These are phyloP conservation scores for Vespertilio murinus DNA, from an alignment of 2,797 vertebrate genomes.

Conservation along the genomic window DNA sequence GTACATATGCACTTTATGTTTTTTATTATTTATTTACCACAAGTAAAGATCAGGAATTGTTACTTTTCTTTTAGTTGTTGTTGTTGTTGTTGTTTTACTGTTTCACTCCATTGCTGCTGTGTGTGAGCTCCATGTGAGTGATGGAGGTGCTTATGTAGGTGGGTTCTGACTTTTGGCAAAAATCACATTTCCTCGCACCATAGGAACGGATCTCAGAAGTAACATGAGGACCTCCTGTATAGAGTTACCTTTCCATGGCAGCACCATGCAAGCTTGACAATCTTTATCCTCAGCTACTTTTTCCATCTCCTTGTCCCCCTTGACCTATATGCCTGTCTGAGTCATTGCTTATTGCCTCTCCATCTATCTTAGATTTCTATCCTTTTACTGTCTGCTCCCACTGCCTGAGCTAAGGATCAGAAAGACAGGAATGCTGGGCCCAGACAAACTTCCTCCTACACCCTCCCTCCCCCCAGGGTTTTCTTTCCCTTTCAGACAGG, in stretches of 20 bases:
- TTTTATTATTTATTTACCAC: too few relatives aligned
- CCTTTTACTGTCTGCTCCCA: not conserved
- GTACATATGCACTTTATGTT: too few relatives aligned
- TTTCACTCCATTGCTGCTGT: too few relatives aligned
- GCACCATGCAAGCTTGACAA: not conserved
- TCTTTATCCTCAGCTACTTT: not conserved
- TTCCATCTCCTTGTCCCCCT: not conserved
- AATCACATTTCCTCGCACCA: too few relatives aligned
- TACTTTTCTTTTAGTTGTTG: too few relatives aligned
- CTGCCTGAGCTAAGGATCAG: not conserved
- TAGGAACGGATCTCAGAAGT: too few relatives aligned
- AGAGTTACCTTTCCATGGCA: not conserved
- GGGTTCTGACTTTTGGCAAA: too few relatives aligned
- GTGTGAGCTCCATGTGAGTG: too few relatives aligned
- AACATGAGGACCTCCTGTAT: too few relatives aligned
- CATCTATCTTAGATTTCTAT: not conserved
- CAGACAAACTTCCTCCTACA: not conserved
- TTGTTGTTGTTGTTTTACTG: too few relatives aligned
- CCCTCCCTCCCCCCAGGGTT: fast-evolving
- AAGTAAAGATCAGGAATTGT: too few relatives aligned
- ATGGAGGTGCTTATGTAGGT: too few relatives aligned
- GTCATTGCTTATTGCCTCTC: not conserved
- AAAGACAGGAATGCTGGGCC: not conserved
- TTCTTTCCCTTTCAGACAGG: not conserved
- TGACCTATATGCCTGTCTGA: not conserved